These are phyloP conservation scores for Hippoglossus hippoglossus DNA, from an alignment of 2,797 vertebrate species.

Conservation along the genomic window DNA sequence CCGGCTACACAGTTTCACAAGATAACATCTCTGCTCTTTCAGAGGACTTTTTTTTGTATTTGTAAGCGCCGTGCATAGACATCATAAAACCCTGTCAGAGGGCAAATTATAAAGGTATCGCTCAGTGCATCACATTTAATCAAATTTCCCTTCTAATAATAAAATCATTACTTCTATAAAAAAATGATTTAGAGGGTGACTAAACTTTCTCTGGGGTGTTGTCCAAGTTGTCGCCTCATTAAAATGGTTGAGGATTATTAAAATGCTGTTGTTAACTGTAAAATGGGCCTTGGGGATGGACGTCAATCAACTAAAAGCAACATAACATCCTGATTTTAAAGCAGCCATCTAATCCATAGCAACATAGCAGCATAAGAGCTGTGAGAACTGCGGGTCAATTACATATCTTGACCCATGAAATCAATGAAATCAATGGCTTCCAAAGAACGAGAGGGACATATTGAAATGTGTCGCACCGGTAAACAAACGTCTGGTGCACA, in stretches of 20 bases:
- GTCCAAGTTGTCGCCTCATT: background rate
- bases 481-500: background rate
- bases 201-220: background rate
- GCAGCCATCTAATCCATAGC: constrained; percentile 1
- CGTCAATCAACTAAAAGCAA: constrained; percentile 1
- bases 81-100: constrained; percentile 25
- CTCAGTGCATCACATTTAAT: constrained; percentile 15
- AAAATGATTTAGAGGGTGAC: background rate
- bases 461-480: background rate
- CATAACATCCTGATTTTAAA: constrained; percentile 5
- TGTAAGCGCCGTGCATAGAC: constrained; percentile 20
- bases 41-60: constrained; percentile 25
- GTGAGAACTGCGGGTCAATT: background rate
- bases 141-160: constrained; percentile 12
- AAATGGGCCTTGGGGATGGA: constrained; percentile 2
- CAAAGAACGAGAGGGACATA: background rate
- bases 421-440: constrained; percentile 12
- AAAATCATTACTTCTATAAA: background rate
- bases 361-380: background rate
- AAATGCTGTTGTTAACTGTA: constrained; percentile 17
- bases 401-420: constrained; percentile 5
- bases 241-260: constrained; percentile 11
- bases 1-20: constrained; percentile 34
- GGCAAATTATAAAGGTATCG: constrained; percentile 23
- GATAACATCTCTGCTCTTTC: constrained; percentile 59